phyloP scores from a whole-genome alignment of 2,797 vertebrate species.

The Valencia hispanica region DNA sequence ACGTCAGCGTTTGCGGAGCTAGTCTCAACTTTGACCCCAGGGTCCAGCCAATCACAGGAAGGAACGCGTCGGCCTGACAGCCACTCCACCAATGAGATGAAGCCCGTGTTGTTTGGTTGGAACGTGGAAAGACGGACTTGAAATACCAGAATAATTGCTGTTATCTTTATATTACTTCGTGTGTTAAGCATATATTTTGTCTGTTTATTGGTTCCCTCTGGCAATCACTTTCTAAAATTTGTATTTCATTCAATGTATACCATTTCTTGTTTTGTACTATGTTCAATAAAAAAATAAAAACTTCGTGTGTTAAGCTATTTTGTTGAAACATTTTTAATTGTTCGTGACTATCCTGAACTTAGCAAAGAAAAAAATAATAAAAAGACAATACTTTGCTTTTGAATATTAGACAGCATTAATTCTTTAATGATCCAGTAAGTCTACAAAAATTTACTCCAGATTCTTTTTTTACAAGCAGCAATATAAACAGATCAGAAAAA shows the following conservation, averaged over 20 bases:
- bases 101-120: constrained; percentile 7
- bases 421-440: constrained; percentile 49
- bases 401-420: not conserved
- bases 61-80: constrained; percentile 52
- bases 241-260: no score
- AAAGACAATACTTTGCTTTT: not conserved
- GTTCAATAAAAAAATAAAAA: no score
- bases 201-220: no score
- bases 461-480: constrained; percentile 11
- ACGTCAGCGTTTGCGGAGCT: constrained; percentile 81
- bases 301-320: not conserved
- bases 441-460: constrained; percentile 5
- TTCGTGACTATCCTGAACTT: not conserved
- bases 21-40: constrained; percentile 66
- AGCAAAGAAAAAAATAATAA: not conserved
- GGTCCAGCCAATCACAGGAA: constrained; percentile 72
- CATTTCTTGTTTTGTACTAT: no score
- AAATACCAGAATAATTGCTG: no score
- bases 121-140: not conserved
- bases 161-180: not conserved
- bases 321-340: not conserved
- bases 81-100: constrained; percentile 43
- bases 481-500: constrained; percentile 12
- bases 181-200: not conserved
- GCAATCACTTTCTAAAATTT: no score